Evolutionary conservation across 2,113 vertebrate genomes (phyloP).

Genomic region (Lota lota): DNA sequence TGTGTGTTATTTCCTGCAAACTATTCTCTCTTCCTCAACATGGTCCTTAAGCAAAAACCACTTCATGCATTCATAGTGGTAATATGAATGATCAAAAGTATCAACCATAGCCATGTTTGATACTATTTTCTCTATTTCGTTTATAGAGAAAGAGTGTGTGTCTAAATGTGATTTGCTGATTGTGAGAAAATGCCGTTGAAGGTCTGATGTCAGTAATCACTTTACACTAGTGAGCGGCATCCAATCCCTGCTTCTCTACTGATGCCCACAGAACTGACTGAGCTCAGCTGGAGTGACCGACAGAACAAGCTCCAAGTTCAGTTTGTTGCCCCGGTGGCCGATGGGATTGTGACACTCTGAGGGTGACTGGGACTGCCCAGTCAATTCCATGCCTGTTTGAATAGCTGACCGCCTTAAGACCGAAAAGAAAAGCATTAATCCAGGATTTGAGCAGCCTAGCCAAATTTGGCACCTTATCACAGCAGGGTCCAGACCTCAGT

Average conservation of each 20-base stretch:
- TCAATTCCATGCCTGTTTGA: constrained; percentile 66
- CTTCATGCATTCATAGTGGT: not conserved
- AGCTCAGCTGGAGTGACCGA: not conserved
- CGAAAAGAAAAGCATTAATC: constrained; percentile 73
- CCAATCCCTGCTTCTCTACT: constrained; percentile 43
- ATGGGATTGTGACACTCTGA: too few species aligned
- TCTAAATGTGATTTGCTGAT: constrained; percentile 26
- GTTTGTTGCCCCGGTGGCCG: too few species aligned
- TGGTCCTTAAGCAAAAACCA: not conserved
- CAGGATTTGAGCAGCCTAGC: constrained; percentile 69
- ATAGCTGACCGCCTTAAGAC: constrained; percentile 72
- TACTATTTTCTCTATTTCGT: too few species aligned
- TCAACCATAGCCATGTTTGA: constrained; percentile 1
- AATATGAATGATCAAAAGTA: not conserved
- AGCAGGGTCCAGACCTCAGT: constrained; percentile 59
- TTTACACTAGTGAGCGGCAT: constrained; percentile 32
- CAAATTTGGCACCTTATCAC: constrained; percentile 59
- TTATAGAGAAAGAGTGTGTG: not conserved
- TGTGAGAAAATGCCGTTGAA: constrained; percentile 27
- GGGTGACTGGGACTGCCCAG: constrained; percentile 23
- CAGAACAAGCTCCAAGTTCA: not conserved
- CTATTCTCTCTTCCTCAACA: not conserved
- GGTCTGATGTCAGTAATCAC: constrained; percentile 49
- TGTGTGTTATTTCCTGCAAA: constrained; percentile 5
- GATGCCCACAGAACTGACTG: constrained; percentile 30